phyloP scores from a whole-genome alignment of 1,140 invertebrate species.

The Muscidifurax raptorellus region DNA sequence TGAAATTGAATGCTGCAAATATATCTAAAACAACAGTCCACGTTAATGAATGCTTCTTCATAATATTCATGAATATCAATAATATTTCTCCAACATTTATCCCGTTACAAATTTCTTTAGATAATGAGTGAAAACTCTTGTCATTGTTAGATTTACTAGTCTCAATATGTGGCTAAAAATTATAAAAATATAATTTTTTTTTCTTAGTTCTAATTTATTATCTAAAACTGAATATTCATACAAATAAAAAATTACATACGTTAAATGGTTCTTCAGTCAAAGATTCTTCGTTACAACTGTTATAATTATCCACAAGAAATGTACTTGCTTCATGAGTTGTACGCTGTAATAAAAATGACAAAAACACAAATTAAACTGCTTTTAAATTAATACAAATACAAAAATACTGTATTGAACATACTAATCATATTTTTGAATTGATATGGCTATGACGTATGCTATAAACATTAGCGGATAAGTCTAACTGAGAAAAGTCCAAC shows the following conservation, averaged over 20 bases:
- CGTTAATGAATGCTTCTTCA: slow-evolving; percentile 7
- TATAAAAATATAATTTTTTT: background rate
- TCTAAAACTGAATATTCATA: background rate
- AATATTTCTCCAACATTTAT: slow-evolving; percentile 13
- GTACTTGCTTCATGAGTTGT: no score
- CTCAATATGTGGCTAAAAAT: background rate
- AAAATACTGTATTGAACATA: no score
- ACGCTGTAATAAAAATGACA: no score
- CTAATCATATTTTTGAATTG: no score
- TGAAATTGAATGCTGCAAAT: slow-evolving; percentile 13
- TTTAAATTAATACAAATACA: no score
- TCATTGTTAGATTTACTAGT: background rate
- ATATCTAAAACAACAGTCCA: slow-evolving; percentile 9
- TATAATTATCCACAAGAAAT: no score
- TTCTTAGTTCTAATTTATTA: no score
- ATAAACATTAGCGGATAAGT: no score
- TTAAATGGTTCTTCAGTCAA: background rate
- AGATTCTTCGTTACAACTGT: no score
- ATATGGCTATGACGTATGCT: no score
- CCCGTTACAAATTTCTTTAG: background rate
- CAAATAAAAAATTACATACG: background rate
- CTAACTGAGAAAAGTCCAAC: no score
- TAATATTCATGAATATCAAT: slow-evolving; percentile 23
- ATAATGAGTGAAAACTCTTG: background rate
- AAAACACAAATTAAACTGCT: no score